phyloP scores from a whole-genome alignment of 1,140 invertebrate genomes.

The Leucophenga varia region DNA sequence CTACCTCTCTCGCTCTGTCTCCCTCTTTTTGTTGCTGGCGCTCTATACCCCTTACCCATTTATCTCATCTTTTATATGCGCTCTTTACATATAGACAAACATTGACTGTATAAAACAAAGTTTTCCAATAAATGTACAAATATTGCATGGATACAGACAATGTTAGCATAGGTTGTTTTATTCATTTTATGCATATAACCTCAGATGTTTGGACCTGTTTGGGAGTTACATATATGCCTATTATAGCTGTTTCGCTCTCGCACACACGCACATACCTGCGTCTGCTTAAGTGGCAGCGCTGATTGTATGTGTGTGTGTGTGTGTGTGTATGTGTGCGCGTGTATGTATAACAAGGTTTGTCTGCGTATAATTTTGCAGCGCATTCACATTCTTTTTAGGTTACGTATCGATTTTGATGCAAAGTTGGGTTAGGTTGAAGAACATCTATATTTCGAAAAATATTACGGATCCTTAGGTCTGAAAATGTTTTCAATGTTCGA shows the following conservation, averaged over 20 bases:
- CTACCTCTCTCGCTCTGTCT: too few species aligned
- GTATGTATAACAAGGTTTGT: too few species aligned
- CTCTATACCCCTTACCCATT: not conserved
- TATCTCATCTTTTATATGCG: constrained; percentile 5
- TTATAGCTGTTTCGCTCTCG: constrained; percentile 35
- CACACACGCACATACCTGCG: constrained; percentile 5
- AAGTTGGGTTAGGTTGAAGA: constrained; percentile 40
- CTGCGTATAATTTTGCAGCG: constrained; percentile 26
- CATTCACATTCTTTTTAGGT: constrained; percentile 49
- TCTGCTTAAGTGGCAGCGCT: constrained; percentile 13
- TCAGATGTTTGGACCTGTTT: not conserved
- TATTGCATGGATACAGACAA: not conserved
- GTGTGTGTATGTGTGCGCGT: constrained; percentile 6
- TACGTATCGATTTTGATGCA: constrained; percentile 52
- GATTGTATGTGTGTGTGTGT: constrained; percentile 14
- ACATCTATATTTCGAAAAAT: too few species aligned
- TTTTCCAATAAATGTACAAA: constrained; percentile 2
- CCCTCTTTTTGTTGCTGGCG: too few species aligned
- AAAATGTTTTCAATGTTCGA: too few species aligned
- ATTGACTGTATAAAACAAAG: constrained; percentile 8
- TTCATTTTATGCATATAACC: not conserved
- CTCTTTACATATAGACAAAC: constrained; percentile 6
- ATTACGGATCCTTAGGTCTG: too few species aligned
- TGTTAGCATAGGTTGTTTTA: too few species aligned
- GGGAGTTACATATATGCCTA: constrained; percentile 28